These are phyloP conservation scores for Actenoides lindsayi DNA, from an alignment of 2,113 vertebrate species.

Conservation along the genomic window DNA sequence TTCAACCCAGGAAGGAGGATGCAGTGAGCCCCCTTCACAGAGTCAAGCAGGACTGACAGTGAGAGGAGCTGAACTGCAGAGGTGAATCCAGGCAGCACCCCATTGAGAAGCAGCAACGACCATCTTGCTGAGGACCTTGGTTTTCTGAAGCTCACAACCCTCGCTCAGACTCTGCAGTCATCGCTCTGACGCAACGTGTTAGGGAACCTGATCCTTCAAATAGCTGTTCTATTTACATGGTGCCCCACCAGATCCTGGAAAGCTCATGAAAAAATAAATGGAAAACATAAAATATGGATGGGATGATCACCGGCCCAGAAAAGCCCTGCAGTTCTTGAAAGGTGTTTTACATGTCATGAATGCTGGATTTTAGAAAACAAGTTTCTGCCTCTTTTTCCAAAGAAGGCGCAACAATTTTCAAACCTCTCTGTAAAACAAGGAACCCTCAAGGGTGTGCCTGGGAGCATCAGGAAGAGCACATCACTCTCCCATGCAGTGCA, in stretches of 20 bases:
- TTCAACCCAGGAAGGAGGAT: neutral
- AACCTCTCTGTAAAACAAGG: neutral
- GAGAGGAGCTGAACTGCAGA: neutral
- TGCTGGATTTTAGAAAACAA: neutral
- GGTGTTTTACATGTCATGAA: neutral
- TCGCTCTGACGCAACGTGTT: neutral
- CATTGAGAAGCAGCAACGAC: neutral
- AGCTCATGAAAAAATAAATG: conserved; percentile 58
- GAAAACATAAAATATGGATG: conserved; percentile 60
- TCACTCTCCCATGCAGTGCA: neutral
- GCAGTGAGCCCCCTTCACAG: neutral
- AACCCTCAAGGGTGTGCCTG: neutral
- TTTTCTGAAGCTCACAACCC: neutral
- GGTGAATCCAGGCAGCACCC: neutral
- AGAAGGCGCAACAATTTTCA: neutral
- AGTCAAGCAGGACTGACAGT: neutral
- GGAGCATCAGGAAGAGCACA: neutral
- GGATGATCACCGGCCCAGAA: neutral
- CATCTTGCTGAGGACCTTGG: neutral
- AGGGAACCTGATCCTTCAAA: neutral
- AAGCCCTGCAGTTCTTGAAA: neutral
- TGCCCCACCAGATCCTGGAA: neutral
- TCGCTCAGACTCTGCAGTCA: neutral
- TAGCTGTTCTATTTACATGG: conserved; percentile 17
- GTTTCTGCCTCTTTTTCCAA: neutral